Percentiles rank a stretch among this genome's conserved stretches.
These are phyloP conservation scores for Apodemus sylvaticus DNA, from an alignment of 2,113 vertebrate species.

Conservation along the genomic window DNA sequence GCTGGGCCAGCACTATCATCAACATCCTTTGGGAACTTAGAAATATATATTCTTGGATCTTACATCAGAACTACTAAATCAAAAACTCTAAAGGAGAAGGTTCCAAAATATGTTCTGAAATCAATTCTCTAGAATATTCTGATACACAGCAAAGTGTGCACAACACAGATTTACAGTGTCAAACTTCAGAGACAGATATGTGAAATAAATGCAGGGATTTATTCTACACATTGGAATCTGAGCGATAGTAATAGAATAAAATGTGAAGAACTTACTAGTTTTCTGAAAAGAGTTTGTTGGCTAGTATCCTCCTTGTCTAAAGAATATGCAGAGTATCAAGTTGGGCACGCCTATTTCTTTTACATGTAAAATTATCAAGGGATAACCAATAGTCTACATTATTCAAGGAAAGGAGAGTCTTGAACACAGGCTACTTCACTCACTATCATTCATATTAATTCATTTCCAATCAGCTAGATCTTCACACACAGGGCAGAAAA, in stretches of 20 bases:
- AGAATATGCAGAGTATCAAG: background rate
- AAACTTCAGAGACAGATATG: background rate
- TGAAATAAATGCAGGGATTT: background rate
- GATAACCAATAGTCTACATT: fast-evolving
- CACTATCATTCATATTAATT: background rate
- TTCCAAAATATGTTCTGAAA: background rate
- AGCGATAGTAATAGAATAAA: background rate
- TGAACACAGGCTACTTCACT: background rate
- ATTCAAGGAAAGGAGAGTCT: background rate
- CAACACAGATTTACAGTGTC: background rate
- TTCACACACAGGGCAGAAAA: background rate
- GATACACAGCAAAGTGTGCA: background rate
- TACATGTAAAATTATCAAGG: background rate
- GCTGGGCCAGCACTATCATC: background rate
- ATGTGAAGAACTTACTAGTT: conserved; percentile 18
- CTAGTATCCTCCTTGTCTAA: conserved; percentile 13
- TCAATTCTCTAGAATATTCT: background rate
- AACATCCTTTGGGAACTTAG: background rate
- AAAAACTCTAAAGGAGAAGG: background rate
- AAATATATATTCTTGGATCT: background rate
- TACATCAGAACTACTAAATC: background rate
- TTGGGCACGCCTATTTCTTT: background rate
- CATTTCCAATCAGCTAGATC: background rate
- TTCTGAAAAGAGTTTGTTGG: background rate
- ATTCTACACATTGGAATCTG: background rate